Evolutionary conservation across 1,140 invertebrate species (phyloP), one percentile per base, ranked within the genome.

Genomic region (Drosophila parvula): DNA sequence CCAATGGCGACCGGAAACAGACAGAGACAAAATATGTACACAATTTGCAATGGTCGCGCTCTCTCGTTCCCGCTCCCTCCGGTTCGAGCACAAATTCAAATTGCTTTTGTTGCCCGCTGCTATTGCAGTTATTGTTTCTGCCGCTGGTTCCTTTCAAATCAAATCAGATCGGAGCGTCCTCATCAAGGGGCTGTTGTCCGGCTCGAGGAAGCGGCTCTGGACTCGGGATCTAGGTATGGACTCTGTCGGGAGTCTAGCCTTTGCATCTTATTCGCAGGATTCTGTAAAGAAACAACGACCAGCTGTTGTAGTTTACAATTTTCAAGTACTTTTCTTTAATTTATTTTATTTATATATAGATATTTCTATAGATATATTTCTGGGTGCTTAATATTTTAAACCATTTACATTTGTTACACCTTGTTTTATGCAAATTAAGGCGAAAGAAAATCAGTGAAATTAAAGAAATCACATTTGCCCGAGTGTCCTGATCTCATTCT

Each of bases 81-180:
- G 69, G 10, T 41, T 41, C 51, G 36, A 30, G 44, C 78, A 77
- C 79, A 82, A 82, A 88, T 86, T 83, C 83, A 88, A 88, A 88
- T 88, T 89, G 77, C 77, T 83, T 67, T 74, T 81, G 62, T 67
- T 58, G 75, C 56, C 73, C 69, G 62, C 75, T 58, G 75, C 59
- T 64, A 70, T 79, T 77, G 57, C 67, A 47, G 48, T 81, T 88
- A 79, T 69, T 81, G 83, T 69, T 88, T 58, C 50, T 60, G 76
- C 36, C 50, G 14, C 59, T 50, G 11, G 44, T 47, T 63, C 40
- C 70, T 34, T 34, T 78, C 69, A 82, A 81, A 81, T 78, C 74
- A 79, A 81, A 81, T 86, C 82, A 76, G 78, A 63, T 69, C 38
- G 10, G 45, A 40, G 64, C 36, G 43, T 40, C 34, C 64, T 48